These are phyloP conservation scores for Channallabes apus DNA, from an alignment of 2,797 vertebrate genomes.

Conservation along the genomic window DNA sequence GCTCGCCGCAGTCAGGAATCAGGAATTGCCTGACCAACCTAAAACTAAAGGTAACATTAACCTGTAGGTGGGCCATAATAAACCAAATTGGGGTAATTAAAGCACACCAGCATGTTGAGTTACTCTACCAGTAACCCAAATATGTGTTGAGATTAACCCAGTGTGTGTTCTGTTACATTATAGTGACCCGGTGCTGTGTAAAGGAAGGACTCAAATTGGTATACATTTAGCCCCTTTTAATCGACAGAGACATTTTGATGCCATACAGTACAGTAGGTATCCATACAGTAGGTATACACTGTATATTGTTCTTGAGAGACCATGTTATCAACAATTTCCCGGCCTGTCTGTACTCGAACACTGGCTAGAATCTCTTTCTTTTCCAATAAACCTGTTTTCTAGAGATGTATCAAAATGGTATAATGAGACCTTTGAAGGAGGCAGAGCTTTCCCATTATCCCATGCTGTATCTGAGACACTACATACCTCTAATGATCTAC, in stretches of 20 bases:
- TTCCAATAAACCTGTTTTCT: conserved; percentile 10
- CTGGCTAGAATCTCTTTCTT: conserved; percentile 2
- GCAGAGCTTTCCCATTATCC: conserved; percentile 33
- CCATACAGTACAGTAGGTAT: not conserved
- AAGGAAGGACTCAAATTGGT: not conserved
- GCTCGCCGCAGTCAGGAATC: not conserved
- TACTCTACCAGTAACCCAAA: not conserved
- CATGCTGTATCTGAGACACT: conserved; percentile 41
- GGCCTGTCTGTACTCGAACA: not conserved
- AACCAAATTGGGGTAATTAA: not conserved
- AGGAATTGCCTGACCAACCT: not conserved
- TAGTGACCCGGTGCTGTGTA: not conserved
- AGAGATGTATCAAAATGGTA: conserved; percentile 24
- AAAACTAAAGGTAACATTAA: not conserved
- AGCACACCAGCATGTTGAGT: not conserved
- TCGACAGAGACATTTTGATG: not conserved
- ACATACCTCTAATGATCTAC: conserved; percentile 47
- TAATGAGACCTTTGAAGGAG: conserved; percentile 42
- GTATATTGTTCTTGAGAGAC: not conserved
- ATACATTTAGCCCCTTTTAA: not conserved
- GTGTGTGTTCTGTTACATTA: not conserved
- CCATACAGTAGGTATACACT: too few relatives aligned
- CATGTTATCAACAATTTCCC: not conserved
- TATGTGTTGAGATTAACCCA: not conserved
- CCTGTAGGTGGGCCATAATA: not conserved